Evolutionary conservation across 2,113 vertebrate genomes (phyloP).

Genomic region (Gadus macrocephalus): DNA sequence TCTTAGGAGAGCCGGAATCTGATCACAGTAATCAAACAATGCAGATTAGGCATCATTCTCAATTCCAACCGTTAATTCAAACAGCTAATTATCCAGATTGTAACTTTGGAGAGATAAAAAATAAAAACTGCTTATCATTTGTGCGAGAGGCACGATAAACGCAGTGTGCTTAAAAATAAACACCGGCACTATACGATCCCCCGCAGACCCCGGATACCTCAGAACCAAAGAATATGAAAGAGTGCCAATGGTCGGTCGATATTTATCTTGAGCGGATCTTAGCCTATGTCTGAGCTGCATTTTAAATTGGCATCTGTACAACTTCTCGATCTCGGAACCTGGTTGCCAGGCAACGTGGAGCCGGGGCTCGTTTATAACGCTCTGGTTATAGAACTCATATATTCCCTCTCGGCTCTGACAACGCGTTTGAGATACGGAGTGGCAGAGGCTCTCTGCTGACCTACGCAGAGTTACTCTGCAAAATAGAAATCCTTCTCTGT

Average conservation of each 20-base stretch:
- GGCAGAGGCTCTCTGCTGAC: conserved; percentile 47
- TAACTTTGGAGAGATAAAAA: conserved; percentile 35
- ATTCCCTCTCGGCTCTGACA: conserved; percentile 49
- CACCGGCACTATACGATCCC: conserved; percentile 37
- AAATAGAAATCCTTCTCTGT: conserved; percentile 36
- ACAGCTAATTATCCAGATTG: conserved; percentile 56
- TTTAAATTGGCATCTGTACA: conserved; percentile 48
- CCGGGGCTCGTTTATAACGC: conserved; percentile 45
- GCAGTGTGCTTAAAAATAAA: conserved; percentile 18
- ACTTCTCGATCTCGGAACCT: conserved; percentile 64
- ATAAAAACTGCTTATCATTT: conserved; percentile 34
- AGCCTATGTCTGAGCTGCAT: conserved; percentile 56
- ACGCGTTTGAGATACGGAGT: conserved; percentile 45
- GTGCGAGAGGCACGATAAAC: conserved; percentile 32
- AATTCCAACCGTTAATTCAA: conserved; percentile 43
- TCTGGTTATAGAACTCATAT: conserved; percentile 53
- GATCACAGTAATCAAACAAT: conserved; percentile 66
- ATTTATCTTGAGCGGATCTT: conserved; percentile 66
- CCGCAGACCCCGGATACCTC: conserved; percentile 35
- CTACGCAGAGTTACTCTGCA: conserved; percentile 42
- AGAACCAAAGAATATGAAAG: conserved; percentile 60
- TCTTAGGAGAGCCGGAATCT: conserved; percentile 44
- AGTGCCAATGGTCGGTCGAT: conserved; percentile 52
- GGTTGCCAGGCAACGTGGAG: conserved; percentile 73
- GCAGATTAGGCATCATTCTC: conserved; percentile 47